phyloP scores from a whole-genome alignment of 2,797 vertebrate species.

The Hylomyscus alleni region DNA sequence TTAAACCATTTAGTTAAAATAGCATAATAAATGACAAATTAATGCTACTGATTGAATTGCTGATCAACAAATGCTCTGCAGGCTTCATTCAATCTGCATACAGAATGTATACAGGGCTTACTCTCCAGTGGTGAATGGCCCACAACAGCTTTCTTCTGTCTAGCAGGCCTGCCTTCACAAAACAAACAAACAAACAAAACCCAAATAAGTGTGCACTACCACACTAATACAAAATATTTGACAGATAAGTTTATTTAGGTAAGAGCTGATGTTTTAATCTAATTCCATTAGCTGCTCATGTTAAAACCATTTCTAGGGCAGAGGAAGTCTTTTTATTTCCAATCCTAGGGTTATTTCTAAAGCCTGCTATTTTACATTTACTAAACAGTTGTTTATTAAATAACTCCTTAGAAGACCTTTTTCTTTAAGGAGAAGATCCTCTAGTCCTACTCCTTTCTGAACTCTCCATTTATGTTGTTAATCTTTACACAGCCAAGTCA shows the following conservation, averaged over 20 bases:
- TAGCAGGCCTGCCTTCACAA: constrained; percentile 77
- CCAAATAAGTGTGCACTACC: constrained; percentile 61
- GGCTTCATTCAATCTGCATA: constrained; percentile 52
- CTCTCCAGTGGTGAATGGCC: constrained; percentile 78
- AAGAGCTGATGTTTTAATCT: constrained; percentile 37
- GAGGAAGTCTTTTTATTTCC: constrained; percentile 19
- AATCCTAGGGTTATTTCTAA: constrained; percentile 47
- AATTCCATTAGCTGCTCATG: background rate
- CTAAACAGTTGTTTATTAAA: constrained; percentile 35
- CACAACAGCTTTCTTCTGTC: constrained; percentile 77
- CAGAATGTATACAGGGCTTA: constrained; percentile 74
- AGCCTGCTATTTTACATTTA: constrained; percentile 54
- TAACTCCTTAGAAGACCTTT: constrained; percentile 48
- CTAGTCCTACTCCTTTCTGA: background rate
- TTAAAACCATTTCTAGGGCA: constrained; percentile 44
- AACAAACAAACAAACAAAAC: background rate
- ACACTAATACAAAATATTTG: constrained; percentile 69
- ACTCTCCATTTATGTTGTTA: background rate
- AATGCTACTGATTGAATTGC: constrained; percentile 69
- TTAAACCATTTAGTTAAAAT: constrained; percentile 59
- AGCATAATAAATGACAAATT: constrained; percentile 45
- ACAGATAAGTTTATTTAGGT: constrained; percentile 63
- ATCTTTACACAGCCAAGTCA: constrained; percentile 35
- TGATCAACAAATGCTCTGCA: constrained; percentile 57
- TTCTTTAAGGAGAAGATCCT: constrained; percentile 46